phyloP scores from a whole-genome alignment of 2,888 invertebrate species.

The Drosophila eohydei region DNA sequence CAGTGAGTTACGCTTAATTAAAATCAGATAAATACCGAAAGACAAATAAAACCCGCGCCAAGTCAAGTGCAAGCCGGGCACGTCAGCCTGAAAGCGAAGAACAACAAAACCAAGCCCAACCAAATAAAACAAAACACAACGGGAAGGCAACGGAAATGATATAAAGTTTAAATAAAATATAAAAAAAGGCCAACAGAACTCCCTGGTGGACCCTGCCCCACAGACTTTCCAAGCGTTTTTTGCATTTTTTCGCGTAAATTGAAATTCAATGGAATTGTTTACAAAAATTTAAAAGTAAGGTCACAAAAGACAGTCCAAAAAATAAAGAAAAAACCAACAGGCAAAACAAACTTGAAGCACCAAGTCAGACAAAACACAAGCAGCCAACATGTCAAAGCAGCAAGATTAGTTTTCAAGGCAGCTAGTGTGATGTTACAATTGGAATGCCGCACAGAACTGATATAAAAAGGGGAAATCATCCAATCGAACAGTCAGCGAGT shows the following conservation, averaged over 20 bases:
- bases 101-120: conserved; percentile 10
- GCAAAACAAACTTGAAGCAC: neutral
- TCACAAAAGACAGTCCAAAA: conserved; percentile 11
- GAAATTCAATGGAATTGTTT: conserved; percentile 53
- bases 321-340: neutral
- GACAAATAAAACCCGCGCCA: conserved; percentile 62
- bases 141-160: conserved; percentile 31
- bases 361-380: neutral
- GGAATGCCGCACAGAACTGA: neutral
- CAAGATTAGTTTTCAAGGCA: conserved; percentile 3
- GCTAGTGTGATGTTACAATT: conserved; percentile 4
- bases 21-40: conserved; percentile 72
- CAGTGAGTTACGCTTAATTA: conserved; percentile 65
- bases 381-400: neutral
- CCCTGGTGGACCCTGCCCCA: conserved; percentile 3
- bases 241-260: conserved; percentile 46
- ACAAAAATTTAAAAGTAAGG: conserved; percentile 27
- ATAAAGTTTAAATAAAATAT: conserved; percentile 38
- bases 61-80: conserved; percentile 48
- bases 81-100: conserved; percentile 10
- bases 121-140: conserved; percentile 17
- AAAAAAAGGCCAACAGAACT: conserved; percentile 25
- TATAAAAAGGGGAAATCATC: neutral
- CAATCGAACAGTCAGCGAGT: neutral
- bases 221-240: conserved; percentile 3